Evolutionary conservation across 2,113 vertebrate species (phyloP), one percentile per base, ranked within the genome.

Genomic region (Murina feae): DNA sequence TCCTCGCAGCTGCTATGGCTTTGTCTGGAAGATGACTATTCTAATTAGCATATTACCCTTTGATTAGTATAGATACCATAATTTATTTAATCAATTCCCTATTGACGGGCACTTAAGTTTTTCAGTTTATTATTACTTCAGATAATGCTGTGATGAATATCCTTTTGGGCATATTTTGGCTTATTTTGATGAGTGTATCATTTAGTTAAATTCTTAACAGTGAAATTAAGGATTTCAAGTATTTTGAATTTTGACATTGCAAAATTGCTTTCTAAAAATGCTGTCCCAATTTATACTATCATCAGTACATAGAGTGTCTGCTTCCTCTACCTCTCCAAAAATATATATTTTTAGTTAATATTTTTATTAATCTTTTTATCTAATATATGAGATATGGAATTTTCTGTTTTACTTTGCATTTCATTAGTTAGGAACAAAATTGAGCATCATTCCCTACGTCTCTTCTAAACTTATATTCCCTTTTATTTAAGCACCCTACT

Each of bases 201-300:
- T 93, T 66, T 90, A 90, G 25, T 75, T 75, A 75, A 51, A 51
- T 69, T 95, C 17, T 72, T 90, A 74, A 37, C 63, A 60, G 60
- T 86, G 9, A 10, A 90, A 86, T 30, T 35, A 14, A 90, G 47
- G 4, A 28, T 86, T 68, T 81, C 51, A 66, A 78, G 20, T 47
- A 68, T 86, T 90, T 69, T 60, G 49, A 82, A 86, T 85, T 68
- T 86, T 90, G 58, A 75, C 75, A 87, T 60, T 84, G 30, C 63
- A 92, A 93, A 68, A 76, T 60, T 69, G n/a, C 28, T 47, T 69
- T 86, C 68, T 60, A 75, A 86, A 89, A 93, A 68, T 81, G 17
- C 32, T 89, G 32, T 63, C 30, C 60, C 39, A 51, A 14, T 44
- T 82, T 76, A 71, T 69, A 69, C 39, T 55, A 53, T 65, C 14